Conservation (phyloP, 2,888 invertebrate species). For the Strigamia crassipes region DNA sequence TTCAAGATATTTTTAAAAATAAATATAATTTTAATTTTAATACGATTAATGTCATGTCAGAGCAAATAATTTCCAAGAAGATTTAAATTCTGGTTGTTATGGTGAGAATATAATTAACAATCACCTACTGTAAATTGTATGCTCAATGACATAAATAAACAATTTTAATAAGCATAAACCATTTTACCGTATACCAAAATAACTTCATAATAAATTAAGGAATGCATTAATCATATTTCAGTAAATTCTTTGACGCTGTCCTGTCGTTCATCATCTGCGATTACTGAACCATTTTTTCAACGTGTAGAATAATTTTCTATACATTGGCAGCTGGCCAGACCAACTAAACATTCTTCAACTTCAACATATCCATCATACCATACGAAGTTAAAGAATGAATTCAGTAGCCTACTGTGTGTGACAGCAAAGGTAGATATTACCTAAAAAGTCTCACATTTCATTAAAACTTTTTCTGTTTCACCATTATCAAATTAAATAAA, state of each 20-base stretch:
- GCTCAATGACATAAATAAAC: neutral
- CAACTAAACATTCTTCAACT: neutral
- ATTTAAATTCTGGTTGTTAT: neutral
- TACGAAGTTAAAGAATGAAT: neutral
- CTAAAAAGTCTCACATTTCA: no score
- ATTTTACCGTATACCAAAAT: neutral
- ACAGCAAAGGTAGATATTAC: no score
- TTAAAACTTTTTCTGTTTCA: no score
- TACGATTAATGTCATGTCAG: neutral
- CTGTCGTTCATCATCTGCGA: neutral
- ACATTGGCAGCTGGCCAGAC: neutral
- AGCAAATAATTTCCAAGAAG: neutral
- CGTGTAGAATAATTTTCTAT: no score
- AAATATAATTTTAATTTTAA: constrained; percentile 2
- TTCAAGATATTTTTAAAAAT: neutral
- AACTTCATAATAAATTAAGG: neutral
- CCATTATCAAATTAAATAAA: no score
- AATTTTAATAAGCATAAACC: neutral
- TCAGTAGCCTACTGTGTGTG: neutral
- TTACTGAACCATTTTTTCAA: neutral
- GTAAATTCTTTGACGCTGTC: neutral
- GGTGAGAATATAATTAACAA: neutral
- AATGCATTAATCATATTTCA: neutral
- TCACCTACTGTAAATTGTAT: neutral
- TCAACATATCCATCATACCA: neutral